Percentiles rank a stretch among this genome's conserved stretches.
Conservation (phyloP, 1,140 invertebrate species). For the Samia ricini region DNA sequence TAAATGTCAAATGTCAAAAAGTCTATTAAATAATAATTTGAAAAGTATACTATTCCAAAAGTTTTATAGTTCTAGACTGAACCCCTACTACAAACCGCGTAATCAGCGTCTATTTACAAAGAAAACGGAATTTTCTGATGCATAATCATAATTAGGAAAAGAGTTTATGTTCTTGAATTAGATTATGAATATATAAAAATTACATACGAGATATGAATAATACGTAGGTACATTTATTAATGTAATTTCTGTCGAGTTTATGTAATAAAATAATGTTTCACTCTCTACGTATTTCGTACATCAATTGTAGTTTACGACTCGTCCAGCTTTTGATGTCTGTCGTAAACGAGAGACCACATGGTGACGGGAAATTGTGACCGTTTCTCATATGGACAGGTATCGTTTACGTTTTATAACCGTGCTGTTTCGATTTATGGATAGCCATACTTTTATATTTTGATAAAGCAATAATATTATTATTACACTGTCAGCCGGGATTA, state of each 20-base stretch:
- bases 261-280: not conserved
- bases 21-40: no score
- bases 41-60: no score
- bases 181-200: no score
- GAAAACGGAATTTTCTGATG: no score
- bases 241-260: not conserved
- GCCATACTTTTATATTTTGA: not conserved
- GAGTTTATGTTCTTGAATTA: no score
- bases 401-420: constrained; percentile 1
- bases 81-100: no score
- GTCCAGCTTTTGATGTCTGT: constrained; percentile 6
- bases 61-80: no score
- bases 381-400: constrained; percentile 8
- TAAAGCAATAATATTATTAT: not conserved
- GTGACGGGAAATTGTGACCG: constrained; percentile 1
- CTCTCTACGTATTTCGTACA: not conserved
- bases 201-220: no score
- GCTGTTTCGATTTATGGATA: constrained; percentile 1
- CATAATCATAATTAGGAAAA: no score
- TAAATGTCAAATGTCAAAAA: no score
- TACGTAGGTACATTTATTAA: not conserved
- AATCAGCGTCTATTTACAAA: no score
- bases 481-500: not conserved
- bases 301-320: constrained; percentile 2
- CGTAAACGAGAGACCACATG: constrained; percentile 4